A percentile compares a stretch with the other conserved stretches of the same genome.
Evolutionary conservation across 2,797 vertebrate genomes (phyloP).

Genomic region (Pseudochaenichthys georgianus): DNA sequence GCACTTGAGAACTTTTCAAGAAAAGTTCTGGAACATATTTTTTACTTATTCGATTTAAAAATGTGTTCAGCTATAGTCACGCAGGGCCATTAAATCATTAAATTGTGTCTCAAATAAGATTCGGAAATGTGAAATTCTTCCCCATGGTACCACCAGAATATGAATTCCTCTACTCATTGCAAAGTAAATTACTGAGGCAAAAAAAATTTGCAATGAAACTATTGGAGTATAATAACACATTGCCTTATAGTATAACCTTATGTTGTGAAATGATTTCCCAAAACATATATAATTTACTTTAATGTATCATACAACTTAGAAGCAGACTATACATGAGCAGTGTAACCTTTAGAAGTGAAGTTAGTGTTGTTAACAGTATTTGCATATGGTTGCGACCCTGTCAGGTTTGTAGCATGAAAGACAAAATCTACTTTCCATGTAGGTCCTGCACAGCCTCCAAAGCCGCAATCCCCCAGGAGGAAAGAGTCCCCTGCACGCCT

Average conservation of each 20-base stretch:
- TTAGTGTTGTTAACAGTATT: neutral
- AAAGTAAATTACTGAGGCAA: too few species aligned
- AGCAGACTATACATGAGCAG: neutral
- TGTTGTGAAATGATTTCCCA: neutral
- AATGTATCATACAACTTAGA: neutral
- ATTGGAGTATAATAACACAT: neutral
- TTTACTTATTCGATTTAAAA: neutral
- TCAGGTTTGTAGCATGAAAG: neutral
- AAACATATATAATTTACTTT: neutral
- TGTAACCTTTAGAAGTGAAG: neutral
- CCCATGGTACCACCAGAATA: neutral
- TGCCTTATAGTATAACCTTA: neutral
- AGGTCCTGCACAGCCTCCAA: slow-evolving; percentile 78
- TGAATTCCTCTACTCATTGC: neutral
- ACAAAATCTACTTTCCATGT: slow-evolving; percentile 5
- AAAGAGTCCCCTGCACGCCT: slow-evolving; percentile 76
- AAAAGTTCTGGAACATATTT: slow-evolving; percentile 4
- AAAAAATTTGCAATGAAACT: too few species aligned
- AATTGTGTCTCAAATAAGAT: slow-evolving; percentile 1
- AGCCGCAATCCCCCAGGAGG: slow-evolving; percentile 79
- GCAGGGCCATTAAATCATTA: neutral
- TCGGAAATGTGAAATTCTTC: neutral
- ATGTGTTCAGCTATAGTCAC: neutral
- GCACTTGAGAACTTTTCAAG: neutral
- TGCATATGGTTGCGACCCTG: neutral